phyloP scores from a whole-genome alignment of 2,888 invertebrate species.

The Troilus luridus region DNA sequence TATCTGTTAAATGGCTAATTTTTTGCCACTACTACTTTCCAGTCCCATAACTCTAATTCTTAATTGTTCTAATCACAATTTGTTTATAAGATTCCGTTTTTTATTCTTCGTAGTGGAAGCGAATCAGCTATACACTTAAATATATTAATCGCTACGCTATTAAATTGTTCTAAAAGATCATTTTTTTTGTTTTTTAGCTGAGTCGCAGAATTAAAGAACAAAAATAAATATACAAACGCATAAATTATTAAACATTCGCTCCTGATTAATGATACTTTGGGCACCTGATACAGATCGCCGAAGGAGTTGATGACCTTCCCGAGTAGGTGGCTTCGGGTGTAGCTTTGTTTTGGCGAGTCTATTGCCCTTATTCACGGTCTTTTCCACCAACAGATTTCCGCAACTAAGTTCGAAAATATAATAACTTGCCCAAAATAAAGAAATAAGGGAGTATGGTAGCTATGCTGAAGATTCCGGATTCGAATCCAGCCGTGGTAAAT shows the following conservation, averaged over 20 bases:
- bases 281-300: neutral
- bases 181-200: neutral
- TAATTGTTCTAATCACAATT: neutral
- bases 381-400: neutral
- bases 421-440: too few relatives aligned
- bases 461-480: too few relatives aligned
- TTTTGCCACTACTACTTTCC: neutral
- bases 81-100: too few relatives aligned
- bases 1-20: too few relatives aligned
- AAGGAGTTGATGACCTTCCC: conserved; percentile 14
- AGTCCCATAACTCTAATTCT: neutral
- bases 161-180: neutral
- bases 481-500: too few relatives aligned
- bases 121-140: neutral
- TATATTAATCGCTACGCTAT: neutral
- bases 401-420: neutral
- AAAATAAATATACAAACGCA: neutral
- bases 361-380: conserved; percentile 28
- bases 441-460: too few relatives aligned
- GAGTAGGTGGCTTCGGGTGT: neutral
- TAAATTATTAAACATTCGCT: neutral
- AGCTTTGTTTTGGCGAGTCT: conserved; percentile 43
- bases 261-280: neutral
- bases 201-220: neutral
- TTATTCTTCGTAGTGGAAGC: neutral